Base-by-base conservation (phyloP, 2,888 invertebrate species). In the Drosophila falleni region DNA sequence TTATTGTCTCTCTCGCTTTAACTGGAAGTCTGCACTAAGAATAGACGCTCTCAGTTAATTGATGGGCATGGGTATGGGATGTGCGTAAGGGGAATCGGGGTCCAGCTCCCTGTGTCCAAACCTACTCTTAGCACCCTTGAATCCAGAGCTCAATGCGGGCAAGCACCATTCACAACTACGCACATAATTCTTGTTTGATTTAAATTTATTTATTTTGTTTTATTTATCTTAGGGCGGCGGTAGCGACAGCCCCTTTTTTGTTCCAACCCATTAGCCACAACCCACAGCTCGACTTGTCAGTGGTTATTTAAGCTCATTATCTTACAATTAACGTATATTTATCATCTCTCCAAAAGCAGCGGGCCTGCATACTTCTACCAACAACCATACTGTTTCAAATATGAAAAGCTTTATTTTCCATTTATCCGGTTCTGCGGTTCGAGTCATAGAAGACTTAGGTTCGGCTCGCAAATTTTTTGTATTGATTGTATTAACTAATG, bases 301-400 rank as follows among this genome's bases (percentile, higher is more conserved):
- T 49, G 56, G 56, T 72, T 85, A 87, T 87, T 87, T 87, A 75
- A 87, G 87, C 89, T 88, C 87, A 87, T 87, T 87, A 89, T 81
- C 73, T 87, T 73, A 77, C 79, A 81, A 88, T 86, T 75, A 61
- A 62, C 37, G 47, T 39, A 65, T 23, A 60, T 58, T 49, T 70
- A 56, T 53, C 37, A n/a, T 23, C 37, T 53, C 11, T 29, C 44
- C 49, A 31, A 46, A 29, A 70, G 58, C 85, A 81, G 85, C 81
- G 81, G 81, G 81, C 61, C 39, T 26, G 37, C n/a, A 37, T 37
- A n/a, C 5, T 13, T 35, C 35, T 11, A 35, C 11, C 35, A 35
- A 35, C 3, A 13, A n/a, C 5, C n/a, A n/a, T 37, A 33, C 33
- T 33, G 33, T 33, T 29, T 29, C 5, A 29, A 4, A 29, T 29